A percentile compares a stretch with the other conserved stretches of the same genome.
These are phyloP conservation scores for Elephas maximus DNA, from an alignment of 2,113 vertebrate species.

Conservation along the genomic window DNA sequence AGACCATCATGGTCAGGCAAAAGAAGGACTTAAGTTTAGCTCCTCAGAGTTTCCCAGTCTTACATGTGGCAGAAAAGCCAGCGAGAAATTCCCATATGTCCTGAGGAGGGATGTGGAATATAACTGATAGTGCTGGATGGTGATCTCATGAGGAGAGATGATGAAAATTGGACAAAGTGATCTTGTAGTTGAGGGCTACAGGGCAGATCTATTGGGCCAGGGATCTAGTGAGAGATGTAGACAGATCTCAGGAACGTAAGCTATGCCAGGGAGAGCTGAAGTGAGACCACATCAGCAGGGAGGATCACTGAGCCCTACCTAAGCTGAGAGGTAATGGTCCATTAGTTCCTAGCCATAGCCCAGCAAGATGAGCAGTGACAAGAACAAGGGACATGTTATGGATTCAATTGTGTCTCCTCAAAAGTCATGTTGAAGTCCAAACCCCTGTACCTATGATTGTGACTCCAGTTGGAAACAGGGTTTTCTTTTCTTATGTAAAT, in stretches of 20 bases:
- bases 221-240: background rate
- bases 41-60: background rate
- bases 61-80: background rate
- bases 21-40: background rate
- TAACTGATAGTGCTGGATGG: constrained; percentile 30
- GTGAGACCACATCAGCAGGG: background rate
- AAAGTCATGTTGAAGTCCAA: no score
- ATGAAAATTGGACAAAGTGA: background rate
- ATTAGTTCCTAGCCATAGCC: background rate
- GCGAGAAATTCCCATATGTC: background rate
- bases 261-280: background rate
- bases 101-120: background rate
- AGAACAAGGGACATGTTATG: background rate
- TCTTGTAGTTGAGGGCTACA: background rate
- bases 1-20: background rate
- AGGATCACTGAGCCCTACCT: background rate
- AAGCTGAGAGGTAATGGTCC: background rate
- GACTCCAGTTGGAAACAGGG: no score
- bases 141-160: background rate
- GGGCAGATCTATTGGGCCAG: background rate
- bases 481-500: no score
- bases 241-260: background rate
- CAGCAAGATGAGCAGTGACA: background rate
- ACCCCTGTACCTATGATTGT: no score
- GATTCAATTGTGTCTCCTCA: no score